Base-by-base conservation (phyloP, 2,888 invertebrate genomes). In the Drepana falcataria region DNA sequence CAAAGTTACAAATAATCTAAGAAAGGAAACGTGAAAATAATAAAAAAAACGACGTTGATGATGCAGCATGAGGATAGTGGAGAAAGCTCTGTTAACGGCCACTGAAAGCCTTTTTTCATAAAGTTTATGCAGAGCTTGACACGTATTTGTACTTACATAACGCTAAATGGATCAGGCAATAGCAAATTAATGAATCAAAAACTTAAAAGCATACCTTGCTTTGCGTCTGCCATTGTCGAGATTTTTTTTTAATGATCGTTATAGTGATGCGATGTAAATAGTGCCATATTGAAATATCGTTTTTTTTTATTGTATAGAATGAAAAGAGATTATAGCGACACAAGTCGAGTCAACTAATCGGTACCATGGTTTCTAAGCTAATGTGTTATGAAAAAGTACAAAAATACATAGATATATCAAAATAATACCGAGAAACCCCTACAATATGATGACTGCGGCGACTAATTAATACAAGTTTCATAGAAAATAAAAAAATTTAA, bases 201-300 rank as follows among this genome's bases (percentile, higher is more conserved):
- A 67, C 59, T 54, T 55, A 60, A 72, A 75, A 64, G 61, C 64
- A 64, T 83, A 89, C 90, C 89, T 87, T 88, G 90, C 87, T 87
- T 90, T 63, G 88, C 87, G 85, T 90, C 90, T 90, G 89, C 90
- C 90, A 90, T 90, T 83, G 77, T 86, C 71, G 80, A 77, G 51
- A 53, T 57, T 68, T 71, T 70, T 21, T 53, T 64, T 59, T 53
- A 5, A 59, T 70, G 65, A 71, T 75, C 69, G 74, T 71, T 65
- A 55, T 47, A 58, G 49, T 56, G 47, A 35, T 41, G 60, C 49
- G 49, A 56, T 47, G 51, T 41, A 52, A 9, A 9, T 44, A 40
- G 4, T 40, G 2, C 21, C 21, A 21, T 21, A 21, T 21, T 21
- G 21, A 21, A 21, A 21, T 21, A 21, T 21, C 0, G 21, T 21